Evolutionary conservation across 2,888 invertebrate genomes (phyloP).

Genomic region (Limnephilus rhombicus): DNA sequence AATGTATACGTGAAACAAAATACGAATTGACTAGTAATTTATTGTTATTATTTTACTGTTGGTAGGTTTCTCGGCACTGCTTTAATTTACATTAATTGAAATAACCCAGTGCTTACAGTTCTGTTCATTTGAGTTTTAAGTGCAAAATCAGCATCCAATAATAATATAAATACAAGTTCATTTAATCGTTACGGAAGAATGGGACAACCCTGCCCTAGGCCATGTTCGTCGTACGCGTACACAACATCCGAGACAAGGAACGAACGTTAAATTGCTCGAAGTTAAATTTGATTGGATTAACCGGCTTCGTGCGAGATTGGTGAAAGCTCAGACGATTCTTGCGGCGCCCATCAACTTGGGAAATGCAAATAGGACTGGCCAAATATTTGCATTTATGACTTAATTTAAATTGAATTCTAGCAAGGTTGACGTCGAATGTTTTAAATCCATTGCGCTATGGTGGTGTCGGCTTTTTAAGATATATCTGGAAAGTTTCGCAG

Average conservation of each 20-base stretch:
- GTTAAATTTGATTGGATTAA: slow-evolving; percentile 65
- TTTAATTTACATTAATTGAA: too few relatives aligned
- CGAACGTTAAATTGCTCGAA: slow-evolving; percentile 59
- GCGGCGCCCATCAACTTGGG: slow-evolving; percentile 40
- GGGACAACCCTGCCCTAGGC: not conserved
- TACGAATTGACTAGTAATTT: too few relatives aligned
- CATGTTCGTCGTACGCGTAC: not conserved
- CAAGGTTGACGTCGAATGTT: not conserved
- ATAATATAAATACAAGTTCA: not conserved
- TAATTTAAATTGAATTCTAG: slow-evolving; percentile 29
- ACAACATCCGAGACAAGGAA: slow-evolving; percentile 18
- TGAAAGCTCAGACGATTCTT: slow-evolving; percentile 49
- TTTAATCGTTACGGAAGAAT: not conserved
- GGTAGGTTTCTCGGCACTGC: too few relatives aligned
- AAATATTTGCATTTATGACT: slow-evolving; percentile 52
- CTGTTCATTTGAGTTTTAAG: too few relatives aligned
- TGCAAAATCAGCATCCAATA: too few relatives aligned
- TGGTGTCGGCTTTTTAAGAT: too few relatives aligned
- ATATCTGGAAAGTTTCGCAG: too few relatives aligned
- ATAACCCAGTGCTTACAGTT: too few relatives aligned
- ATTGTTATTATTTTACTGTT: too few relatives aligned
- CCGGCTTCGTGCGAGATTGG: slow-evolving; percentile 45
- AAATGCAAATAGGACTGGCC: slow-evolving; percentile 51
- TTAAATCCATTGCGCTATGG: too few relatives aligned
- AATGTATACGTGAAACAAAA: too few relatives aligned